A percentile compares a stretch with the other conserved stretches of the same genome.
Conservation (phyloP, 2,113 vertebrate species). For the Pteropus alecto region DNA sequence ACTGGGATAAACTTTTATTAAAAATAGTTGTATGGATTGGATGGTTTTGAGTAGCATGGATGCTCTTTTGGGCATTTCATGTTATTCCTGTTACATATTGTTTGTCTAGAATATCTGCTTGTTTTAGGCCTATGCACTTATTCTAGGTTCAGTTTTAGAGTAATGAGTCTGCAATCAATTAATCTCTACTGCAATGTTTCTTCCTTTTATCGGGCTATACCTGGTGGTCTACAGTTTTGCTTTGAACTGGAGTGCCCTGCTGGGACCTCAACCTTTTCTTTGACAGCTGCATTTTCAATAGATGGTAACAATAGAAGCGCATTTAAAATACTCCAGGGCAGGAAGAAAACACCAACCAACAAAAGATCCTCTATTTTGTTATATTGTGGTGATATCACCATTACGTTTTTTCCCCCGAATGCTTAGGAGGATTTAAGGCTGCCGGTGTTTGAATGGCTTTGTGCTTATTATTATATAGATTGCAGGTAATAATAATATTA, state of each 20-base stretch:
- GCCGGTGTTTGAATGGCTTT: background rate
- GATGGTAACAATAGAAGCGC: background rate
- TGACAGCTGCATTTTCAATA: background rate
- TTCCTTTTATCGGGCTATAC: background rate
- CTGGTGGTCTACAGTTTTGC: no score
- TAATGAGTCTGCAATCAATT: background rate
- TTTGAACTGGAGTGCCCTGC: background rate
- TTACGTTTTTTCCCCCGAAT: background rate
- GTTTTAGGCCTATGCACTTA: background rate
- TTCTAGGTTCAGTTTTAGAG: background rate
- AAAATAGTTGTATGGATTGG: background rate
- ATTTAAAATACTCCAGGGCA: background rate
- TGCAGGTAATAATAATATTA: background rate
- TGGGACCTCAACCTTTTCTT: background rate
- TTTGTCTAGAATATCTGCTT: background rate
- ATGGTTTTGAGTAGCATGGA: background rate
- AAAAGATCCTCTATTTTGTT: background rate
- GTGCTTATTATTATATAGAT: background rate
- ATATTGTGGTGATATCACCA: no score
- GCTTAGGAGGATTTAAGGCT: background rate
- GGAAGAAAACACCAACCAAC: background rate
- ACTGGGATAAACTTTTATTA: background rate
- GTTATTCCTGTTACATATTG: background rate
- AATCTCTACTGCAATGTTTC: background rate
- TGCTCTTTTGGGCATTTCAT: background rate